These are phyloP conservation scores for Gymnosoma rotundatum DNA, from an alignment of 2,888 invertebrate species.

Conservation along the genomic window DNA sequence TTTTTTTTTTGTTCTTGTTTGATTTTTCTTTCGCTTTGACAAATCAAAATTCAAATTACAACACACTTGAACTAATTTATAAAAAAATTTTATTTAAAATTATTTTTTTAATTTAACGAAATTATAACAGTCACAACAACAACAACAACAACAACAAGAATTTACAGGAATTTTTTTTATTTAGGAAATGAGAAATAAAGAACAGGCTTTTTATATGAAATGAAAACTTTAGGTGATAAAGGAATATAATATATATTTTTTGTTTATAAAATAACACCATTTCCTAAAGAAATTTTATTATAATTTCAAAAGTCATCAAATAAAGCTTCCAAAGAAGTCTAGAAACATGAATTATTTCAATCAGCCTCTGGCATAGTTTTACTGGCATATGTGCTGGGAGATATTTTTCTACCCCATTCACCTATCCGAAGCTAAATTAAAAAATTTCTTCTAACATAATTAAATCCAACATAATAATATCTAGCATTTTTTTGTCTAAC, in stretches of 20 bases:
- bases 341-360: too few species aligned
- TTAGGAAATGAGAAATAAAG: slow-evolving; percentile 10
- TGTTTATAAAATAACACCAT: slow-evolving; percentile 33
- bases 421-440: too few species aligned
- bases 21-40: slow-evolving; percentile 33
- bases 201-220: neutral
- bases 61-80: slow-evolving; percentile 65
- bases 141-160: slow-evolving; percentile 33
- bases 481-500: too few species aligned
- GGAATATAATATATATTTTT: neutral
- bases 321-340: too few species aligned
- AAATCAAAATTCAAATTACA: slow-evolving; percentile 68
- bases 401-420: too few species aligned
- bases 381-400: too few species aligned
- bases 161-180: slow-evolving; percentile 40
- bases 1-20: slow-evolving; percentile 37
- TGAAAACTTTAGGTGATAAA: neutral
- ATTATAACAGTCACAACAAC: slow-evolving; percentile 57
- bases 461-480: too few species aligned
- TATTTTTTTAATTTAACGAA: slow-evolving; percentile 49
- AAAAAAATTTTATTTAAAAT: slow-evolving; percentile 21
- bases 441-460: too few species aligned
- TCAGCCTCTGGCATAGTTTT: too few species aligned
- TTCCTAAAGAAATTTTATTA: neutral
- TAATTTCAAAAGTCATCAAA: too few species aligned